Evolutionary conservation across 2,797 vertebrate genomes (phyloP), one percentile per base, ranked within the genome.

Genomic region (Hydrophis major): DNA sequence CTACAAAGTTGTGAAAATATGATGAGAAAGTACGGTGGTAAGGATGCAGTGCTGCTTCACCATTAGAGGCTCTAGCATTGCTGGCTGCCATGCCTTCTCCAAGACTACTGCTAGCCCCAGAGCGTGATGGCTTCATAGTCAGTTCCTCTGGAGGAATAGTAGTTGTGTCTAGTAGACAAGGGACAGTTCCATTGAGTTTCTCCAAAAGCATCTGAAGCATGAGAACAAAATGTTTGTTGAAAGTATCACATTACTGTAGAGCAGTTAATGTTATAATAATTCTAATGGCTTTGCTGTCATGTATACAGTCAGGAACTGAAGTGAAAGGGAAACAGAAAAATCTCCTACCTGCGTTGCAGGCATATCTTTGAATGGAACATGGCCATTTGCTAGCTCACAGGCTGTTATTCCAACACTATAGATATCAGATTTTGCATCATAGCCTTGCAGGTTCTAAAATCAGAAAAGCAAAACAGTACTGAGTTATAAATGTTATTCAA

Each of bases 341-440:
- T 11, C 55, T 88, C 95, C 69, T 8, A 99, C 99, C 98, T 99
- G 99, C 63, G 99, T 99, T 42, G 98, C 98, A 88, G 99, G 99
- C 99, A 99, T 99, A 96, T 99, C 99, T 97, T 99, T 99, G 94
- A 99, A 99, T 0, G 99, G 99, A 22, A 99, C 99, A 0, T 99
- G 99, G 89, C 99, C 99, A 10, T 99, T 99, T 90, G 99, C 99
- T 94, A 99, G 97, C 95, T 99, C 99, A 93, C 99, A 99, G 11
- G 99, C 99, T 0, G 99, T 99, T 97, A 99, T 99, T 92, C 99
- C 99, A 87, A 99, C 97, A 47, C 99, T 99, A 97, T 99, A 99
- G 96, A 99, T 99, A 96, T 99, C 99, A 6, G 99, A 99, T 93
- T 99, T 99, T 91, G 98, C 99, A 95, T 99, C 99, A 0, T 99